Evolutionary conservation across 2,888 invertebrate genomes (phyloP), one percentile per base, ranked within the genome.

Genomic region (Pegoplata infirma): DNA sequence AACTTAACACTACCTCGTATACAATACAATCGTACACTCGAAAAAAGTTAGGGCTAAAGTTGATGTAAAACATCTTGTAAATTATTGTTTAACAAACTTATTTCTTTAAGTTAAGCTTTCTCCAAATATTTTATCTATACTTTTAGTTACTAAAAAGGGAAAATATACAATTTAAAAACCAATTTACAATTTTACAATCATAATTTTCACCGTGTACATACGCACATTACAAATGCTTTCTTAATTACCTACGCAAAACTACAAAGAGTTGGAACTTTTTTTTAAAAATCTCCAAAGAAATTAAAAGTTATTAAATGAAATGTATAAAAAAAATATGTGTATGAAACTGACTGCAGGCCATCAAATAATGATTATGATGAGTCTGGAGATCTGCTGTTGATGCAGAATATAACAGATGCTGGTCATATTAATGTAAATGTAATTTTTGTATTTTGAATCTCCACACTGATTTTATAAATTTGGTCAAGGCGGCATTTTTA

Each of bases 201-300:
- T n/a, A n/a, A n/a, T n/a, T n/a, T n/a, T n/a, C n/a, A n/a, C n/a
- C n/a, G n/a, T n/a, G n/a, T 36, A 8, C 25, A 14, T 53, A 53
- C 25, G 16, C 61, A 36, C 28, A 49, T 16, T 61, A 68, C 63
- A 78, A 78, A 73, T 78, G 68, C 40, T 28, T 69, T 69, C 73
- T 73, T 78, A 78, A 78, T 78, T 78, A 78, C 68, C 58, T 19
- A 61, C 64, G 67, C 56, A 67, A 67, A 63, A 63, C 72, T 77
- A 68, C 63, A 72, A 61, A 72, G 66, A 49, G 32, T 61, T 47
- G 17, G 56, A 40, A 10, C n/a, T 28, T 46, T 46, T 76, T 36
- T 55, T 55, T 58, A 72, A 56, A 14, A 64, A 47, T 56, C 64
- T 64, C 16, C 6, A 19, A 67, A 44, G 67, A 77, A 77, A 77